phyloP scores from a whole-genome alignment of 2,113 vertebrate genomes.

The Hoplias malabaricus region DNA sequence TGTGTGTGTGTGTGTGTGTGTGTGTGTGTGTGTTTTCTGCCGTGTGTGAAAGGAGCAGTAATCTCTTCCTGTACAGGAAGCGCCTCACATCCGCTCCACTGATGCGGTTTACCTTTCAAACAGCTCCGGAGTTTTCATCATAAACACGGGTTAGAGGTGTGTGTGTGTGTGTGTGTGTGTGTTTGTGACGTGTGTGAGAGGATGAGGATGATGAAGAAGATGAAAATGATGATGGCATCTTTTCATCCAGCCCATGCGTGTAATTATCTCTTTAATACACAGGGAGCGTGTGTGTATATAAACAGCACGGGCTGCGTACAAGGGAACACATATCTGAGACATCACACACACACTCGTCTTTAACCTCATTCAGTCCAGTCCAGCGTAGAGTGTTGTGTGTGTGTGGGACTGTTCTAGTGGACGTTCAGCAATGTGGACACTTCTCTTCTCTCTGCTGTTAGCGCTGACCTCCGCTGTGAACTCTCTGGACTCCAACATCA shows the following conservation, averaged over 20 bases:
- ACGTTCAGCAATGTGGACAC: conserved; percentile 51
- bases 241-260: conserved; percentile 46
- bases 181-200: conserved; percentile 45
- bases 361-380: background rate
- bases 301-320: background rate
- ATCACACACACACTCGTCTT: background rate
- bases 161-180: too few species aligned
- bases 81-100: conserved; percentile 50
- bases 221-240: conserved; percentile 40
- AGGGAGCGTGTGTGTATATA: conserved; percentile 20
- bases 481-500: conserved; percentile 69
- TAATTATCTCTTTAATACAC: conserved; percentile 39
- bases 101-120: conserved; percentile 57
- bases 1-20: too few species aligned
- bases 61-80: conserved; percentile 59
- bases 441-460: conserved; percentile 51
- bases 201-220: conserved; percentile 36
- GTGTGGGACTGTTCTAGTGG: conserved; percentile 5
- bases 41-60: conserved; percentile 33
- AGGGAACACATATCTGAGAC: background rate
- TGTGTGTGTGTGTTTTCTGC: background rate
- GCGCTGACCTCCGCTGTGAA: conserved; percentile 42
- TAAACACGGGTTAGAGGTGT: conserved; percentile 49
- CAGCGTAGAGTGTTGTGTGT: background rate
- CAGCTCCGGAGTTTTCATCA: conserved; percentile 48